Percentiles rank a stretch among this genome's conserved stretches.
Evolutionary conservation across 2,888 invertebrate species (phyloP).

Genomic region (Tenodera sinensis): DNA sequence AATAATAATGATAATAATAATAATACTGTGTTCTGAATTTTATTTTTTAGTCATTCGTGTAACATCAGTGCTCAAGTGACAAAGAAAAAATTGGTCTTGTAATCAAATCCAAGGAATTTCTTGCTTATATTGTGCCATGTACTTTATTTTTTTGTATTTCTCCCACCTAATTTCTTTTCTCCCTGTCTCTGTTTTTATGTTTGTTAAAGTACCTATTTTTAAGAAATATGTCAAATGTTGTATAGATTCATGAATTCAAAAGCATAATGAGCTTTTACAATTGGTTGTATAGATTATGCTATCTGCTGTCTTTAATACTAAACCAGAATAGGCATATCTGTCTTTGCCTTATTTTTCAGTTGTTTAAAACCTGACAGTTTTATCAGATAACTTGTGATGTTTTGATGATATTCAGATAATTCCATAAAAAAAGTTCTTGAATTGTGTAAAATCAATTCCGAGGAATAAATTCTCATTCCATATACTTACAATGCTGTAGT

Average conservation of each 20-base stretch:
- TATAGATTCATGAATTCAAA: conserved; percentile 2
- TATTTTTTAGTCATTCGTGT: conserved; percentile 14
- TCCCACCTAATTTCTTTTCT: neutral
- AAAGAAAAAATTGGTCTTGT: neutral
- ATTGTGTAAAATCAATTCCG: conserved; percentile 13
- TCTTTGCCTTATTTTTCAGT: neutral
- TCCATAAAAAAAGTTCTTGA: conserved; percentile 1
- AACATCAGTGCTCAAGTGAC: conserved; percentile 10
- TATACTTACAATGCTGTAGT: neutral
- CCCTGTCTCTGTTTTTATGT: neutral
- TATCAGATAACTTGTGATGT: conserved; percentile 9
- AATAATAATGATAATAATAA: neutral
- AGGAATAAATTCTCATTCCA: conserved; percentile 19
- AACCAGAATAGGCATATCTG: conserved; percentile 6
- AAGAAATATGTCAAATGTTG: conserved; percentile 1
- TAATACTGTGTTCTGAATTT: neutral
- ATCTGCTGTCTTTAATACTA: neutral
- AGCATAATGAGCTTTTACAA: neutral
- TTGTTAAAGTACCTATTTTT: neutral
- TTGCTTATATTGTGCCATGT: conserved; percentile 12
- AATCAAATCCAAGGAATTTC: neutral
- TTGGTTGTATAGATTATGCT: conserved; percentile 2
- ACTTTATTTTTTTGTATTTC: neutral
- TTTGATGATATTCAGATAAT: conserved; percentile 1
- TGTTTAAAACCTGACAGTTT: neutral